Conservation (phyloP, 1,140 invertebrate genomes). For the Antheraea pernyi region DNA sequence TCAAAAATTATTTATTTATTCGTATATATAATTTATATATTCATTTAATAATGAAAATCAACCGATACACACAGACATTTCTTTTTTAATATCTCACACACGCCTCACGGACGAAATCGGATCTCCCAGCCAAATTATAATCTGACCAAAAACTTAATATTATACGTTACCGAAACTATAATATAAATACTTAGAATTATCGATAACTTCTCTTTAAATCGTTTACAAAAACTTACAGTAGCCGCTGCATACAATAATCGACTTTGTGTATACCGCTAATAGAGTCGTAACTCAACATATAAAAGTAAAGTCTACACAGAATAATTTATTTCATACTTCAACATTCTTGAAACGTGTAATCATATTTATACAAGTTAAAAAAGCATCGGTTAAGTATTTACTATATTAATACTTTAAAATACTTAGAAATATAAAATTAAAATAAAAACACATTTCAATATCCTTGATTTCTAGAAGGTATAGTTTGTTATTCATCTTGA, state of each 20-base stretch:
- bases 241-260: slow-evolving; percentile 23
- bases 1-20: slow-evolving; percentile 78
- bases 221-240: not conserved
- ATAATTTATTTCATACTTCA: slow-evolving; percentile 42
- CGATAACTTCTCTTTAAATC: not conserved
- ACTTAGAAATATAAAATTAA: not conserved
- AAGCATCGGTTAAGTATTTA: slow-evolving; percentile 31
- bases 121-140: slow-evolving; percentile 7
- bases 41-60: slow-evolving; percentile 74
- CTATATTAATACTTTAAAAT: slow-evolving; percentile 36
- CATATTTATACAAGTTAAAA: slow-evolving; percentile 18
- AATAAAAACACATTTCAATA: not conserved
- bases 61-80: slow-evolving; percentile 71
- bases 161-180: not conserved
- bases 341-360: slow-evolving; percentile 20
- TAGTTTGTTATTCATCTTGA: not conserved
- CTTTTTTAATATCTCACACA: slow-evolving; percentile 37
- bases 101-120: slow-evolving; percentile 27
- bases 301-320: slow-evolving; percentile 28
- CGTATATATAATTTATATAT: slow-evolving; percentile 78
- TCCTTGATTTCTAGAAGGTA: not conserved
- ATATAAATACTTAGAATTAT: not conserved
- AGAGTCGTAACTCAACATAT: slow-evolving; percentile 31
- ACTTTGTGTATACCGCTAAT: slow-evolving; percentile 46
- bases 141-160: slow-evolving; percentile 36